Evolutionary conservation across 1,140 invertebrate species (phyloP), one percentile per base, ranked within the genome.

Genomic region (Caenorhabditis latens): DNA sequence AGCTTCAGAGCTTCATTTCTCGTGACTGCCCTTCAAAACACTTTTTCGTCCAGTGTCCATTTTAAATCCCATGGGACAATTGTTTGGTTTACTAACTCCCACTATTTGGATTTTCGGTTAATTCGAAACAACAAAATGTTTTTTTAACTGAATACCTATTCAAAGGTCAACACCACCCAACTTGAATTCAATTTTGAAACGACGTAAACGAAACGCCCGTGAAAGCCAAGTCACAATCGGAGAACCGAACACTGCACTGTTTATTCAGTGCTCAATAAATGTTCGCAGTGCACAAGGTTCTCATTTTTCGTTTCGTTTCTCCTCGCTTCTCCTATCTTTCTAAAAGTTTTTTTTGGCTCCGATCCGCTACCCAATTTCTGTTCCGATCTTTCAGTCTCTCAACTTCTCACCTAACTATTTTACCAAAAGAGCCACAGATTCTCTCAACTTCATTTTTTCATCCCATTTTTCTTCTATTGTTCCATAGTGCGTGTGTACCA

Each of bases 291-390:
- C 67, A 71, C 50, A 21, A 13, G 71, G 71, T 79, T 79, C 71
- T 79, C 71, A 46, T 79, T 79, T 79, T 79, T 79, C 71, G 71
- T 79, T 79, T 79, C 71, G 46, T 50, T 79, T 79, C 71, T 79
- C 71, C 24, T 50, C n/a, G 42, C n/a, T 79, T 50, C 40, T 48
- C 46, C 71, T 79, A 79, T 79, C 71, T 79, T 50, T 48, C 50
- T 53, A 4, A 1, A 53, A 14, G 50, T 50, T 50, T 50, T 13
- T 21, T 71, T 8, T 32, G 7, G 11, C 24, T 42, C n/a, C 43
- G 19, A 21, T 48, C 46, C 71, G 8, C 43, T 3, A 24, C 46
- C 24, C 9, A 9, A 13, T 63, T 24, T 53, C 13, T 53, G 13
- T 19, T 50, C 21, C 8, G 46, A 50, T 50, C 71, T 50, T 79